Evolutionary conservation across 1,140 invertebrate species (phyloP), one percentile per base, ranked within the genome.

Genomic region (Apis cerana): DNA sequence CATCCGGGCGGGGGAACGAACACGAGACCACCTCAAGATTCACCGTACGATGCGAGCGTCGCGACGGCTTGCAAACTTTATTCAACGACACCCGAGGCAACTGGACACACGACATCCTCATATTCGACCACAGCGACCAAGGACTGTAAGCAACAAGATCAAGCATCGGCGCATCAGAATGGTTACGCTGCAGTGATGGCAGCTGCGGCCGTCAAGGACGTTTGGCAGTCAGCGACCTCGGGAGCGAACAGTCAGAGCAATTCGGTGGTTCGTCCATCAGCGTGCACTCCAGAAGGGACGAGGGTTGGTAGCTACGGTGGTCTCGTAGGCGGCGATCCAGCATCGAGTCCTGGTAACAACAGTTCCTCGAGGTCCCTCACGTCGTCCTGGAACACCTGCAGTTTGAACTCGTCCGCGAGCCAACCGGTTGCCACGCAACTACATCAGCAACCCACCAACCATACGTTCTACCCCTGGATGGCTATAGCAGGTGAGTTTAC

Each of bases 381-480:
- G 50, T 95, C 95, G 72, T 97, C 96, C 94, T 97, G 97, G 95
- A 97, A 97, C 94, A 97, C 97, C 92, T 98, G 97, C 94, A 96
- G 96, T 83, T 94, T 97, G 88, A 97, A 96, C 92, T 95, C 97
- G 74, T 95, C 97, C 83, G 95, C 97, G 67, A 95, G 95, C 86
- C 97, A 97, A 93, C 96, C 97, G 89, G 96, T 96, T 81, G 96
- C 96, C 72, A 96, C 97, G 65, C 97, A 97, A 94, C 96, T 97
- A 88, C 97, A 97, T 92, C 97, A 98, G 94, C 97, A 98, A 95
- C 96, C 97, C 94, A 96, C 96, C 91, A 98, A 97, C 94, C 98
- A 98, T 95, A 98, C 98, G 91, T 98, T 99, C 95, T 99, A 99
- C 95, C 98, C 98, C 85, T 98, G 98, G 98, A 99, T 99, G 98